These are phyloP conservation scores for Limosa lapponica DNA, from an alignment of 2,797 vertebrate genomes.

Conservation along the genomic window DNA sequence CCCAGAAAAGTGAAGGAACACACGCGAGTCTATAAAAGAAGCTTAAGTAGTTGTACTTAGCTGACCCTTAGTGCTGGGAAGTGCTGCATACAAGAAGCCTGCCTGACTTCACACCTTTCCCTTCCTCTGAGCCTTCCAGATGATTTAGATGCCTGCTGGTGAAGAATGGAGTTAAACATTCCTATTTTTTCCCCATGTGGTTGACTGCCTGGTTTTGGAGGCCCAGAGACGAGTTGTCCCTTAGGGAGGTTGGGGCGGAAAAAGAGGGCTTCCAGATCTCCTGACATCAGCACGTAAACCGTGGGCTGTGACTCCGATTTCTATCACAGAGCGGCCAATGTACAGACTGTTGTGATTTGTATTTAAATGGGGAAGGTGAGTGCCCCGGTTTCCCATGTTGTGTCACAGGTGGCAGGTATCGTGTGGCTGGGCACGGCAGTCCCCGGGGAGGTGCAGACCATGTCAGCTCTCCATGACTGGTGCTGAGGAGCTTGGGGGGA, in stretches of 20 bases:
- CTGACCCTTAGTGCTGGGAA: not conserved
- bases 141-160: not conserved
- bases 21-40: not conserved
- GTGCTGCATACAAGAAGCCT: not conserved
- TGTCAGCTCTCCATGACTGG: not conserved
- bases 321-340: not conserved
- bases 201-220: not conserved
- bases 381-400: not conserved
- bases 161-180: not conserved
- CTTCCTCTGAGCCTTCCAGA: not conserved
- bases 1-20: not conserved
- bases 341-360: not conserved
- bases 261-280: not conserved
- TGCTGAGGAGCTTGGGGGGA: accelerated
- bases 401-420: not conserved
- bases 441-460: not conserved
- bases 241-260: not conserved
- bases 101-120: not conserved
- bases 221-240: not conserved
- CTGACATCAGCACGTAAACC: not conserved
- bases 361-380: not conserved
- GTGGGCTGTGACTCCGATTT: not conserved
- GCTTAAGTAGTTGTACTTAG: not conserved
- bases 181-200: not conserved
- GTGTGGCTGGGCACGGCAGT: not conserved